Evolutionary conservation across 2,888 invertebrate genomes (phyloP), one percentile per base, ranked within the genome.

Genomic region (Melangyna quadrimaculata): DNA sequence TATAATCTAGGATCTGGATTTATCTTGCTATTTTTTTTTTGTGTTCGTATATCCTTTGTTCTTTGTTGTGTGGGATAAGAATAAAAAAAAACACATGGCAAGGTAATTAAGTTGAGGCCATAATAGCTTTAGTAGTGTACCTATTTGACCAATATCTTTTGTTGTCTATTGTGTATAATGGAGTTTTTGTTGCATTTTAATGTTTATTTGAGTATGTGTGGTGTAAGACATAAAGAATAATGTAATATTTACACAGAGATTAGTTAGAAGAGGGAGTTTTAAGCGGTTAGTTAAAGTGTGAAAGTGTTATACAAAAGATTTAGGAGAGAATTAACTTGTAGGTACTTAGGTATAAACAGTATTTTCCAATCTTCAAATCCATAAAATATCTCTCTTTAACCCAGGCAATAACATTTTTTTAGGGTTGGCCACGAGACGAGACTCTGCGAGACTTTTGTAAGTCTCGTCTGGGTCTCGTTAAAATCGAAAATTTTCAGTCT

Each of bases 51-150:
- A 14, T 24, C 14, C 51, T 43, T 27, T 43, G 45, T 24, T 75
- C 4, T 14, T n/a, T 24, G 14, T 35, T 35, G 40, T 65, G 65
- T 32, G 55, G 22, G 53, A 53, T 48, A 43, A 61, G 24, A 55
- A 55, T 63, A 12, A 22, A 14, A 22, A 14, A 75, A 74, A 74
- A 65, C 61, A 69, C 69, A 70, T 73, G 69, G 48, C 48, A 51
- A 78, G 83, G 83, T 78, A 78, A 83, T 83, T 83, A 74, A 78
- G 78, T 53, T 48, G 29, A 61, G 78, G 55, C 35, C 32, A 43
- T 48, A 57, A 71, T 65, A 71, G 70, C 45, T 27, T 48, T 51
- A 8, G 7, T 32, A 27, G 65, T 40, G 19, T 40, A n/a, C n/a
- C n/a, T n/a, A 65, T 48, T 55, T 63, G 22, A 40, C n/a, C 63